Conservation (phyloP, 2,888 invertebrate species). For the Trissoscelio sp. region DNA sequence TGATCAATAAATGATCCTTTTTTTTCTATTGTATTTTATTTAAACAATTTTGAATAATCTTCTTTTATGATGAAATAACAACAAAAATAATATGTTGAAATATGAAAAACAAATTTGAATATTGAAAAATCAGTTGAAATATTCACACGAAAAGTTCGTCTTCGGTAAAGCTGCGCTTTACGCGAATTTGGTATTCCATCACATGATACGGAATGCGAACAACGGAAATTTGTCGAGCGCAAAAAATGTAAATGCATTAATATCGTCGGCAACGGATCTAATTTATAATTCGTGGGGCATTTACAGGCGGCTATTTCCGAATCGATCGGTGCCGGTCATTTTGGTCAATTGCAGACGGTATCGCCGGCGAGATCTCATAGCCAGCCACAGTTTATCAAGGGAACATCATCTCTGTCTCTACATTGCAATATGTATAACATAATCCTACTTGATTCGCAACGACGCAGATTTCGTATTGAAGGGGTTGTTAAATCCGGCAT, state of each 20-base stretch:
- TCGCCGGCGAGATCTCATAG: slow-evolving; percentile 30
- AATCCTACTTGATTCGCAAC: slow-evolving; percentile 70
- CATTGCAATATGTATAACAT: slow-evolving; percentile 69
- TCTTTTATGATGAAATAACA: too few relatives aligned
- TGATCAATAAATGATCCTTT: too few relatives aligned
- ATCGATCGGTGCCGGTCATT: slow-evolving; percentile 43
- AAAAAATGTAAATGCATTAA: slow-evolving; percentile 34
- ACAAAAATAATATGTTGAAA: too few relatives aligned
- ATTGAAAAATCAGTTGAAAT: not conserved
- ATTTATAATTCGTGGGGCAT: slow-evolving; percentile 45
- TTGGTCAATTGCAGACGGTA: slow-evolving; percentile 44
- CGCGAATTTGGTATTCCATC: not conserved
- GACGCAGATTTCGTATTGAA: slow-evolving; percentile 50
- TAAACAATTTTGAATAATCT: too few relatives aligned
- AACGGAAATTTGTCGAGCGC: slow-evolving; percentile 9
- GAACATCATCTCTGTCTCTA: slow-evolving; percentile 59
- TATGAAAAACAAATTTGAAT: too few relatives aligned
- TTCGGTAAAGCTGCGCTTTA: not conserved
- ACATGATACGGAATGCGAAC: not conserved
- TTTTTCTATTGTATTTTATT: too few relatives aligned
- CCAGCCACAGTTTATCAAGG: slow-evolving; percentile 42
- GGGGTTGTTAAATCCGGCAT: slow-evolving; percentile 50
- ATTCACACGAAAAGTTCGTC: not conserved
- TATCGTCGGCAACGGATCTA: slow-evolving; percentile 15
- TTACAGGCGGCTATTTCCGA: slow-evolving; percentile 47